These are phyloP conservation scores for Nautilus pompilius DNA, from an alignment of 1,140 invertebrate species.

Conservation along the genomic window DNA sequence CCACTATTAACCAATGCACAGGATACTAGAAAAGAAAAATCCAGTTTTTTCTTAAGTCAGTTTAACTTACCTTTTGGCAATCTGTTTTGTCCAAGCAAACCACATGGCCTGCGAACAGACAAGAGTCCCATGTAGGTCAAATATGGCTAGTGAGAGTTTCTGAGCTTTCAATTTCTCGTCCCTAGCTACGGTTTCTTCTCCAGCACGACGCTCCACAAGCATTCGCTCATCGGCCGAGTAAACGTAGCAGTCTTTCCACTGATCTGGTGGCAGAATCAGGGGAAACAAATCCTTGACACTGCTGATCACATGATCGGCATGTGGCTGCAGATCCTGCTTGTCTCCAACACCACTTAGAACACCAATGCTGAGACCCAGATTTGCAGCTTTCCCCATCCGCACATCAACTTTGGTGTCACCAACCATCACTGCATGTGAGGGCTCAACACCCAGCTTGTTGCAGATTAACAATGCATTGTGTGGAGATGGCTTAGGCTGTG, in stretches of 20 bases:
- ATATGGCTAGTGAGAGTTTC: slow-evolving; percentile 49
- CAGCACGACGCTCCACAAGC: slow-evolving; percentile 24
- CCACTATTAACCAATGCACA: too few relatives aligned
- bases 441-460: slow-evolving; percentile 49
- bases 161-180: slow-evolving; percentile 5
- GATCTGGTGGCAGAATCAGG: slow-evolving; percentile 37
- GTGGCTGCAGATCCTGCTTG: slow-evolving; percentile 33
- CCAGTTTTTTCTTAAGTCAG: too few relatives aligned
- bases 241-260: slow-evolving; percentile 39
- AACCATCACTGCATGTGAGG: slow-evolving; percentile 55
- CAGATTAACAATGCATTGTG: slow-evolving; percentile 58
- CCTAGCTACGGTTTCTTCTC: slow-evolving; percentile 2
- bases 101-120: slow-evolving; percentile 55
- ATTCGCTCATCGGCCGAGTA: slow-evolving; percentile 34
- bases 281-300: slow-evolving; percentile 45
- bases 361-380: slow-evolving; percentile 55
- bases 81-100: slow-evolving; percentile 32
- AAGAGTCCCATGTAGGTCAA: slow-evolving; percentile 58
- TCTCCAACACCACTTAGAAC: slow-evolving; percentile 50
- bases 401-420: slow-evolving; percentile 59
- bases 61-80: slow-evolving; percentile 34
- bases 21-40: too few relatives aligned
- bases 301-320: slow-evolving; percentile 42
- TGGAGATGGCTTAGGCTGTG: slow-evolving; percentile 56
- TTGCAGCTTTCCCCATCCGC: slow-evolving; percentile 55